Base-by-base conservation (phyloP, 2,797 vertebrate genomes). In the Caiman crocodilus region DNA sequence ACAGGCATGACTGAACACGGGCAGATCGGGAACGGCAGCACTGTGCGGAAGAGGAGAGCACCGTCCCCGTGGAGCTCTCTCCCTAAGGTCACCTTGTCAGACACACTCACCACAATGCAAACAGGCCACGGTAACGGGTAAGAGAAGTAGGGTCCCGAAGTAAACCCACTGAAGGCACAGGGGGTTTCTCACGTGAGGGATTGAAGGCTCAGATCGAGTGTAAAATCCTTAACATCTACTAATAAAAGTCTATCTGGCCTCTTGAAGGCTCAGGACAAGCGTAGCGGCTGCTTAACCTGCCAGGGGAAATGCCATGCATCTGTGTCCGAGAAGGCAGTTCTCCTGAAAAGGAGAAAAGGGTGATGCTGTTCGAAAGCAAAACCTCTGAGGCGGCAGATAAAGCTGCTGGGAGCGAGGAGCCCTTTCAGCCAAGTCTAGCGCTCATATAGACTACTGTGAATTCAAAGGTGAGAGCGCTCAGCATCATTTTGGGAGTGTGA, bases 331-430 rank as follows among this genome's bases (percentile, higher is more conserved):
- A 35, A 35, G 35, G 1, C 11, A 30, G 28, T 42, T 35, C 35
- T 82, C 81, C 82, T 67, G 78, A 50, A 71, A 79, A 26, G 73
- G 23, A 16, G 67, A 79, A 21, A 69, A 73, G 78, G 21, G 74
- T 60, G 0, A 3, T 0, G 2, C 61, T 7, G 42, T 35, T 30
- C 14, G 0, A 35, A 25, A 50, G 28, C 14, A 5, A 14, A 8
- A 2, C 23, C 84, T 0, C 4, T 30, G 2, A 2, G 3, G 83
- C 3, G 25, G 57, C 57, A 4, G 30, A 42, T 15, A 15, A 1
- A 2, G 80, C 23, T 10, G 26, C 50, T 9, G 0, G 58, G 8
- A 58, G 32, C 4, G 2, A 17, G 5, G 2, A 13, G 2, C n/a
- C 18, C 42, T 16, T 77, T 16, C 11, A 14, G 30, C 42, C 28